Evolutionary conservation across 2,113 vertebrate genomes (phyloP), one percentile per base, ranked within the genome.

Genomic region (Triplophysa tibetana): DNA sequence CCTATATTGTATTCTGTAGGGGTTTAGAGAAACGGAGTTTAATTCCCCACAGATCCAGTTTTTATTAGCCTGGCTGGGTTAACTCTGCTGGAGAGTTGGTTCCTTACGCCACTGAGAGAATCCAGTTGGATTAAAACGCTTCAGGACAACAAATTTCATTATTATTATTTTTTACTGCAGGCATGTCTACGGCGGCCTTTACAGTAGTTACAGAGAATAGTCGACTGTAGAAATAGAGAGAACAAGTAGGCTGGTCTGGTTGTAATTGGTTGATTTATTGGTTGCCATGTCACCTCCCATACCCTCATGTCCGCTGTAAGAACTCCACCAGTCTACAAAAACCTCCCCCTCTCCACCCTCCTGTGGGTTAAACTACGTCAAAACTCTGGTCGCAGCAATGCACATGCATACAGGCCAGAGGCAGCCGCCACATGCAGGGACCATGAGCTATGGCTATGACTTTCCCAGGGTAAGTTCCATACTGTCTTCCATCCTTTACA

Each of bases 21-120:
- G 70, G 83, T 87, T 88, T 86, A 87, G 82, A 85, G 87, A 85
- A 87, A 86, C 76, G 62, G 60, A 75, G 69, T 87, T 89, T 89
- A 88, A 87, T 87, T 89, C 84, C 78, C 81, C 68, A 41, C 85
- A 88, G 84, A 86, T 89, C 83, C 88, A 74, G 65, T 87, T 90
- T 85, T 89, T 81, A 84, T 86, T 86, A 83, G 84, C 68, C 10
- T 10, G 64, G 52, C 70, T 86, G 80, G 85, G 70, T 69, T 58
- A 50, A 29, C 76, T 78, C 33, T 52, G 66, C 62, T 74, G 77
- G 69, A 85, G 26, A 66, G 58, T 26, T 65, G 72, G 33, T 29
- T 76, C 21, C 82, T 26, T 26, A 45, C 21, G 4, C 14, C 66
- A 26, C 61, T 19, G 58, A 78, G 79, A 87, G 62, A 70, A 45